These are phyloP conservation scores for Wasmannia auropunctata DNA, from an alignment of 1,140 invertebrate species.

Conservation along the genomic window DNA sequence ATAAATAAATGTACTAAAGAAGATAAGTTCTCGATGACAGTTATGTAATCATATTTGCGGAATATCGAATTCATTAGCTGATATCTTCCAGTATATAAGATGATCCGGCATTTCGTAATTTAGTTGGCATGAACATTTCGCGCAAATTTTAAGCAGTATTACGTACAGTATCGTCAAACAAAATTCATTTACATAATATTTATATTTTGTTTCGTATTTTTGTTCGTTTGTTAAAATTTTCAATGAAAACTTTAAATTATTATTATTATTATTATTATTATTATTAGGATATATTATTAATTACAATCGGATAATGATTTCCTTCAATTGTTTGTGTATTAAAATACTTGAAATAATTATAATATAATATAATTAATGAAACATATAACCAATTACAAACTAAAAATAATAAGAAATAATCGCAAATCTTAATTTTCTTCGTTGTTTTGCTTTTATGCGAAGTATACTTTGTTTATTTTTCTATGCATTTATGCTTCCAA, in stretches of 20 bases:
- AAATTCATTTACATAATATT: neutral
- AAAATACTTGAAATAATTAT: neutral
- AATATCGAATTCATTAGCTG: constrained; percentile 17
- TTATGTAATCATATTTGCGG: neutral
- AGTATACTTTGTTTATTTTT: neutral
- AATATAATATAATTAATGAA: neutral
- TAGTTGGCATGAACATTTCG: neutral
- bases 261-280: neutral
- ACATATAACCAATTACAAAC: neutral
- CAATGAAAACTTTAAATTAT: neutral
- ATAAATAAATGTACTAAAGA: neutral
- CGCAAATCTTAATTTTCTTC: neutral
- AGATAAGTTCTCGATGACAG: neutral
- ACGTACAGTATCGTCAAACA: neutral
- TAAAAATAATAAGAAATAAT: constrained; percentile 12
- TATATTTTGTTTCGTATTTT: neutral
- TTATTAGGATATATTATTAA: neutral
- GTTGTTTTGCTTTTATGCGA: neutral
- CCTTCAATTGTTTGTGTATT: neutral
- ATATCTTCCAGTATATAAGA: neutral
- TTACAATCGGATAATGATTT: neutral
- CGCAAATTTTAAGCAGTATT: neutral
- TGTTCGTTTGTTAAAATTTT: neutral
- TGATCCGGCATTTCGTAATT: too few relatives aligned
- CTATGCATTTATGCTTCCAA: neutral